Evolutionary conservation across 2,113 vertebrate genomes (phyloP).

Genomic region (Pseudopipra pipra): DNA sequence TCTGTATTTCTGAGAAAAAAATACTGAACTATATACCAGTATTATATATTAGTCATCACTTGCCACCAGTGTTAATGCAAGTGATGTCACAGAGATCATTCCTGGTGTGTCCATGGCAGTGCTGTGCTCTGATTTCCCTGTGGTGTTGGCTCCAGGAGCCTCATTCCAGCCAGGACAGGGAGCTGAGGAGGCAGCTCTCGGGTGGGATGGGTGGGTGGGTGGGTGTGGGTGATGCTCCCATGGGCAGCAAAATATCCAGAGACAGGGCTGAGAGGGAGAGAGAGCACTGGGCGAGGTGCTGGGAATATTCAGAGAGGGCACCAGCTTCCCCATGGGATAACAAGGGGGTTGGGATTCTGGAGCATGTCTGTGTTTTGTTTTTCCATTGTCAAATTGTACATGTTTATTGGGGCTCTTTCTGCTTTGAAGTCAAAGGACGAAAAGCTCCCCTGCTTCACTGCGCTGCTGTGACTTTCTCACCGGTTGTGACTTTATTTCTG

Average conservation of each 20-base stretch:
- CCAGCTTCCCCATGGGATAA: accelerated
- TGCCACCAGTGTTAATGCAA: background rate
- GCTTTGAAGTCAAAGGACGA: background rate
- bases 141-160: background rate
- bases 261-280: background rate
- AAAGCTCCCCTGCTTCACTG: background rate
- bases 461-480: no score
- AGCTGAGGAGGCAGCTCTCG: background rate
- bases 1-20: background rate
- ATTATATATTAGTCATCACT: accelerated
- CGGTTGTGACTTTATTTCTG: constrained; percentile 12
- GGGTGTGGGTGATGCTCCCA: accelerated
- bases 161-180: accelerated
- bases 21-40: background rate
- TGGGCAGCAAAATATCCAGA: no score
- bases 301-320: accelerated
- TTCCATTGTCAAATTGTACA: background rate
- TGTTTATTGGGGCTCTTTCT: background rate
- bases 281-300: background rate
- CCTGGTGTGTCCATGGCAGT: background rate
- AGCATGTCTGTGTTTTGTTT: background rate
- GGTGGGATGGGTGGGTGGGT: background rate
- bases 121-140: background rate
- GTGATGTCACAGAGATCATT: accelerated
- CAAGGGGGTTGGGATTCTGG: background rate